phyloP scores from a whole-genome alignment of 2,113 vertebrate species.

The Anguilla rostrata region DNA sequence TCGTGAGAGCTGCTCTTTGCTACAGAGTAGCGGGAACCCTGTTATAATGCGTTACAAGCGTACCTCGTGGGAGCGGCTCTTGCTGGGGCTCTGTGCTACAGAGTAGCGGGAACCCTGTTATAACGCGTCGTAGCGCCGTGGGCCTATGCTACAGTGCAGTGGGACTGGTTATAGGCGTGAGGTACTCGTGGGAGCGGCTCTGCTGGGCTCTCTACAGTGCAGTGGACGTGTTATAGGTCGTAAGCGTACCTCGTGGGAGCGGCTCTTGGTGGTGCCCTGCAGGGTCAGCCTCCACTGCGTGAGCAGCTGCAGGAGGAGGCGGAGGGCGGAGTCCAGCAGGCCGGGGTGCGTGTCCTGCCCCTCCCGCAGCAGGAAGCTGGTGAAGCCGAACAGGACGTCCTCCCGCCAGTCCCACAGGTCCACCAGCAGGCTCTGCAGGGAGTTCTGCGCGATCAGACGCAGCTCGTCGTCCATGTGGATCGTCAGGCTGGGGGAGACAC shows the following conservation, averaged over 20 bases:
- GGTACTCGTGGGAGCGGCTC: no score
- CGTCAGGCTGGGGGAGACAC: slow-evolving; percentile 74
- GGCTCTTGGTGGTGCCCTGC: slow-evolving; percentile 83
- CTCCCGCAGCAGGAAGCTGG: slow-evolving; percentile 92
- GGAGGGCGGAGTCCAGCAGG: slow-evolving; percentile 92
- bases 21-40: no score
- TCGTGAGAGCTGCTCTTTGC: slow-evolving; percentile 73
- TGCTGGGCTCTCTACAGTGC: neutral
- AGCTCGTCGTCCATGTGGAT: slow-evolving; percentile 99
- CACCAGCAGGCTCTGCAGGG: slow-evolving; percentile 91
- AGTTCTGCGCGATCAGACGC: slow-evolving; percentile 96
- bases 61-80: no score
- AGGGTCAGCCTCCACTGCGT: slow-evolving; percentile 94
- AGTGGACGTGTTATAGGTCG: neutral
- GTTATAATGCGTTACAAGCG: no score
- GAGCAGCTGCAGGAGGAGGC: slow-evolving; percentile 92
- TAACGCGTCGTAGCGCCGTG: no score
- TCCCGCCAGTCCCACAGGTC: slow-evolving; percentile 97
- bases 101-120: no score
- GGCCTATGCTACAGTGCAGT: neutral
- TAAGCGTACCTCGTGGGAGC: slow-evolving; percentile 78
- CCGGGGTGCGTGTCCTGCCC: slow-evolving; percentile 92
- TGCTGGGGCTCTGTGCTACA: neutral
- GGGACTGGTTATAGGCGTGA: no score
- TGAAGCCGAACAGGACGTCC: slow-evolving; percentile 94